Evolutionary conservation across 2,888 invertebrate species (phyloP), one percentile per base, ranked within the genome.

Genomic region (Petrolisthes cinctipes): DNA sequence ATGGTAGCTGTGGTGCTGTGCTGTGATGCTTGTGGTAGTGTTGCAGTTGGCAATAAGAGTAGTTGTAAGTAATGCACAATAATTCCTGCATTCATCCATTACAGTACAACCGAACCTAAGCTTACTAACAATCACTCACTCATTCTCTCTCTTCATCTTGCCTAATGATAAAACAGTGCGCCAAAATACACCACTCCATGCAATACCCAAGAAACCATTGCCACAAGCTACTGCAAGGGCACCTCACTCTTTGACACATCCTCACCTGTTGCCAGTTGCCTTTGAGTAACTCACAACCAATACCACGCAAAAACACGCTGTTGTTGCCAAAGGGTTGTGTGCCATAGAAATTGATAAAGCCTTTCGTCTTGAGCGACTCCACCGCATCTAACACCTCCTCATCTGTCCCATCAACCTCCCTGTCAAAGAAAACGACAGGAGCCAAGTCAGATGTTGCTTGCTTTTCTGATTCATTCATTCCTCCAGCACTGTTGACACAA

Each of bases 341-440:
- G 0, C 99, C 99, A 93, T 96, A 99, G 93, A 99, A 99, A 94
- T 99, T 99, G 91, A 99, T 95, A 91, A 96, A 96, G 0, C 99
- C 99, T 51, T 94, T 93, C 0, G 95, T 94, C 88, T 94, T 94
- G 2, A 98, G 93, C 73, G 94, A 94, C 71, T 93, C 92, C 92
- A 98, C 94, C 0, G 96, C 95, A 37, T 93, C 92, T 53, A 94
- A 93, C 20, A 98, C 95, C 7, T 93, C 92, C 11, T 94, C 94
- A 81, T 95, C 94, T 0, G 94, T 92, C 0, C 94, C 96, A 0
- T 93, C 94, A 66, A 97, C 95, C 93, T 97, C 96, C 91, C 97
- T 95, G 76, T 95, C 92, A 68, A 83, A 78, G 68, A 86, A 73
- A 86, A 57, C 57, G 82, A 54, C 56, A 76, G 81, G 78, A 57